Conservation (phyloP, 2,888 invertebrate species). For the Congeria kusceri region DNA sequence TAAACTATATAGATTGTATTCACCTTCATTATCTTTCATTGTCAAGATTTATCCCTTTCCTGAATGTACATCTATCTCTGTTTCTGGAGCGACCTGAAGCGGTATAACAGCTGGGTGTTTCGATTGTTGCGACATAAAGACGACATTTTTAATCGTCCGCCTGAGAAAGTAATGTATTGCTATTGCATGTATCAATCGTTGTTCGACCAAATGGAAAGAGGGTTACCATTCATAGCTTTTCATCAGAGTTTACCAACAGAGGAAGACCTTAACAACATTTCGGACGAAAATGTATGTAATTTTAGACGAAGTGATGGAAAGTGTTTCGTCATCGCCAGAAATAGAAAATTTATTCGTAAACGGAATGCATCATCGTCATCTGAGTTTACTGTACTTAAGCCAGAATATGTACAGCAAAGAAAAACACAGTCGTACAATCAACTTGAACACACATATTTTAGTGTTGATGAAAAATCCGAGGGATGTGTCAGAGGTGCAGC, state of each 20-base stretch:
- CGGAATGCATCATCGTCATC: slow-evolving; percentile 56
- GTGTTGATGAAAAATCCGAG: slow-evolving; percentile 53
- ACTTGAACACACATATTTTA: too few species aligned
- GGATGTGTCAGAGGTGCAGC: slow-evolving; percentile 53
- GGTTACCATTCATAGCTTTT: too few species aligned
- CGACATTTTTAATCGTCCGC: slow-evolving; percentile 46
- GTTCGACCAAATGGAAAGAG: too few species aligned
- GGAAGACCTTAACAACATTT: slow-evolving; percentile 23
- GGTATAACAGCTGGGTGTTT: slow-evolving; percentile 19
- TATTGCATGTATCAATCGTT: slow-evolving; percentile 58
- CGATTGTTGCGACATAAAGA: slow-evolving; percentile 40
- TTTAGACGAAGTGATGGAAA: slow-evolving; percentile 44
- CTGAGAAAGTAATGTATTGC: slow-evolving; percentile 56
- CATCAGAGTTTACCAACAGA: slow-evolving; percentile 46
- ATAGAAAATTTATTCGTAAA: too few species aligned
- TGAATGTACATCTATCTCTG: slow-evolving; percentile 44
- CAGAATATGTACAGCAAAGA: slow-evolving; percentile 57
- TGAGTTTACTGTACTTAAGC: too few species aligned
- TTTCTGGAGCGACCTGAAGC: too few species aligned
- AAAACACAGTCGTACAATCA: too few species aligned
- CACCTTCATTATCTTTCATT: background rate
- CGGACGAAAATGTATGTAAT: slow-evolving; percentile 21
- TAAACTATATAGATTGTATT: background rate
- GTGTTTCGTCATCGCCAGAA: too few species aligned
- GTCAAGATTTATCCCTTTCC: slow-evolving; percentile 40